Percentiles rank a stretch among this genome's conserved stretches.
Conservation (phyloP, 2,113 vertebrate genomes). For the Lates calcarifer region DNA sequence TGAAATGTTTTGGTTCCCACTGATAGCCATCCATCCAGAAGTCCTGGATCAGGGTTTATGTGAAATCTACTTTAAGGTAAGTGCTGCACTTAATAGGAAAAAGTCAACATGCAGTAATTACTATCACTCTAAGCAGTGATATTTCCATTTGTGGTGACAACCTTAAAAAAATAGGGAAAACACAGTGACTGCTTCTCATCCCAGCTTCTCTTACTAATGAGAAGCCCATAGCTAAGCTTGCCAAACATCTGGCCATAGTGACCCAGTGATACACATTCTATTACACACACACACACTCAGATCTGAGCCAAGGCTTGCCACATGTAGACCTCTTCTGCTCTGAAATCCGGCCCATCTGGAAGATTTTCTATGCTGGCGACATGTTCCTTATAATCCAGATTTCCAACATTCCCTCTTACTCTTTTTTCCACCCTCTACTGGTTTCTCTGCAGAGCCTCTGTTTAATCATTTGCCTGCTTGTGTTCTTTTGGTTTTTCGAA, state of each 20-base stretch:
- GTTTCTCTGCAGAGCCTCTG: constrained; percentile 28
- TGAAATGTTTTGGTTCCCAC: background rate
- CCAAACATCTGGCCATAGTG: constrained; percentile 65
- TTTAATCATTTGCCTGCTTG: constrained; percentile 22
- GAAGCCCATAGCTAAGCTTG: constrained; percentile 40
- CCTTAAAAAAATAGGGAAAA: background rate
- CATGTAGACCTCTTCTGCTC: constrained; percentile 31
- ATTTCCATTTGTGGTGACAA: background rate
- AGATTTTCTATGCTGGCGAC: constrained; percentile 50
- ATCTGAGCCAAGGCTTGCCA: constrained; percentile 33
- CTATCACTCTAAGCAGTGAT: background rate
- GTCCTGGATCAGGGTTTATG: background rate
- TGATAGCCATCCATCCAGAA: background rate
- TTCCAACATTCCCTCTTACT: constrained; percentile 18
- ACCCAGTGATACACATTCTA: constrained; percentile 61
- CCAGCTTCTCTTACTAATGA: constrained; percentile 34
- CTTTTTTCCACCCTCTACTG: constrained; percentile 10
- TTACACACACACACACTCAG: constrained; percentile 22
- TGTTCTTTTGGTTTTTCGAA: constrained; percentile 24
- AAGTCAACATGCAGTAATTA: background rate
- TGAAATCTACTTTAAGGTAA: background rate
- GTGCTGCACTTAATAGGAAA: background rate
- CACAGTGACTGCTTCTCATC: constrained; percentile 4
- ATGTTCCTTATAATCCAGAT: constrained; percentile 61
- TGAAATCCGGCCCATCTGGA: constrained; percentile 63